A percentile compares a stretch with the other conserved stretches of the same genome.
These are phyloP conservation scores for Lepidurus arcticus DNA, from an alignment of 1,140 invertebrate species.

Conservation along the genomic window DNA sequence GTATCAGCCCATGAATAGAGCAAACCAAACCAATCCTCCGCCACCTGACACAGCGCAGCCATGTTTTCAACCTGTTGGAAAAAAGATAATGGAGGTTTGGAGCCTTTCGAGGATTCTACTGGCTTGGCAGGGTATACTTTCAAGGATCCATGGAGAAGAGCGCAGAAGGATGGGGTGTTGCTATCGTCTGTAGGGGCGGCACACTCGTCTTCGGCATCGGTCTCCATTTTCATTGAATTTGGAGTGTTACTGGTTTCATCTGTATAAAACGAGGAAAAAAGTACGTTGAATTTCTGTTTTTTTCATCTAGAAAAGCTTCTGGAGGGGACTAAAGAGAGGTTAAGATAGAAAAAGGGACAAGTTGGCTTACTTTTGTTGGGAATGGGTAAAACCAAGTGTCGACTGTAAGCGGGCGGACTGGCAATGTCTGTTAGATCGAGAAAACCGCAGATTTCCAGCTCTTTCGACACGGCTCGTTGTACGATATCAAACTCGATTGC, in stretches of 20 bases:
- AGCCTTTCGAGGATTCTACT: conserved; percentile 20
- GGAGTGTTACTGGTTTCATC: conserved; percentile 14
- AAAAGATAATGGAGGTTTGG: conserved; percentile 27
- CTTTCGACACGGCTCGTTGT: conserved; percentile 56
- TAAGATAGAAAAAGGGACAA: conserved; percentile 7
- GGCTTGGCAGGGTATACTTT: conserved; percentile 55
- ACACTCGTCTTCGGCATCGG: conserved; percentile 54
- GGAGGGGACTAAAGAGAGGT: conserved; percentile 30
- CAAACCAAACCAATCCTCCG: conserved; percentile 87
- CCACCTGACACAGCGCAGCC: conserved; percentile 69
- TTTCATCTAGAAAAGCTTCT: background rate
- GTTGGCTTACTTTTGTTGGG: conserved; percentile 37
- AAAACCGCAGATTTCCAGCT: conserved; percentile 73
- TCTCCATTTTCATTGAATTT: conserved; percentile 44
- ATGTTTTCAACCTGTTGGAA: conserved; percentile 65
- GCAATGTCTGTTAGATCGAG: conserved; percentile 74
- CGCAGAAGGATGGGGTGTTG: conserved; percentile 81
- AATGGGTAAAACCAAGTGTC: conserved; percentile 79
- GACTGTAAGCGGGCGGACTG: conserved; percentile 86
- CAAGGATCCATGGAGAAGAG: conserved; percentile 85
- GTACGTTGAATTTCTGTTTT: background rate
- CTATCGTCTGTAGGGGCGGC: conserved; percentile 63
- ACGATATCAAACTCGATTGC: conserved; percentile 59
- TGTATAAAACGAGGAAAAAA: background rate
- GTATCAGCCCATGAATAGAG: conserved; percentile 89